phyloP scores from a whole-genome alignment of 37 sponge, comb jelly and placozoan species.

The Hexactinellida sp. region DNA sequence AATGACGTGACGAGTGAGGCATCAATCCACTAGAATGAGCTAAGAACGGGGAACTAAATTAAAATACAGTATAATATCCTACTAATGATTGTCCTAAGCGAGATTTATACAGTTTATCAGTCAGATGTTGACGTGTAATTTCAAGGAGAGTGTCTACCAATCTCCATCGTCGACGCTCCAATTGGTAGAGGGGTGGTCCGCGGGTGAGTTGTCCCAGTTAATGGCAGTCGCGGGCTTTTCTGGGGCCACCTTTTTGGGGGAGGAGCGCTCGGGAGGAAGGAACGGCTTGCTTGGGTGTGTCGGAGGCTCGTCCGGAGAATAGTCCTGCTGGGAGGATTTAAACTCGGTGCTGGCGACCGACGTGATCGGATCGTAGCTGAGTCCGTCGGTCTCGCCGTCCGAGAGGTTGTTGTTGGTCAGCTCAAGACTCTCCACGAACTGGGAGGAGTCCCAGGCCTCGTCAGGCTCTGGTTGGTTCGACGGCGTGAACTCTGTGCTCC shows the following conservation, averaged over 20 bases:
- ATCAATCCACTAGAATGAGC: not conserved
- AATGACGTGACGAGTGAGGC: not conserved
- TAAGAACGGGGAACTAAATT: not conserved
- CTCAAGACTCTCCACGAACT: not conserved
- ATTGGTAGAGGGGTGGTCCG: not conserved
- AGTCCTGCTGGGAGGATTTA: not conserved
- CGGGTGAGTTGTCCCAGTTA: not conserved
- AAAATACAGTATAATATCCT: not conserved
- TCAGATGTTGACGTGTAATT: no score
- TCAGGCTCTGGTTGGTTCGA: not conserved
- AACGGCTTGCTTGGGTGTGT: not conserved
- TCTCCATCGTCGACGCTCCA: not conserved
- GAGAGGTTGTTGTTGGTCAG: not conserved
- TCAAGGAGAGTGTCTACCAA: not conserved
- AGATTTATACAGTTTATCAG: slow-evolving; percentile 17
- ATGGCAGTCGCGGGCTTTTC: not conserved
- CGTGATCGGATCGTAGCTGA: not conserved
- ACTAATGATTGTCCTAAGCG: slow-evolving; percentile 16
- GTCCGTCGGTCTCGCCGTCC: not conserved
- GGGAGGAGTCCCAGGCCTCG: not conserved
- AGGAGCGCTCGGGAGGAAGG: not conserved
- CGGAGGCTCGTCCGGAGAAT: slow-evolving; percentile 1
- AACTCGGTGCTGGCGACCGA: not conserved
- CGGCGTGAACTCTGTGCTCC: not conserved
- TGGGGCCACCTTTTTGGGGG: not conserved